Percentiles rank a stretch among this genome's conserved stretches.
phyloP scores from a whole-genome alignment of 2,797 vertebrate species.

The Protonibea diacanthus region DNA sequence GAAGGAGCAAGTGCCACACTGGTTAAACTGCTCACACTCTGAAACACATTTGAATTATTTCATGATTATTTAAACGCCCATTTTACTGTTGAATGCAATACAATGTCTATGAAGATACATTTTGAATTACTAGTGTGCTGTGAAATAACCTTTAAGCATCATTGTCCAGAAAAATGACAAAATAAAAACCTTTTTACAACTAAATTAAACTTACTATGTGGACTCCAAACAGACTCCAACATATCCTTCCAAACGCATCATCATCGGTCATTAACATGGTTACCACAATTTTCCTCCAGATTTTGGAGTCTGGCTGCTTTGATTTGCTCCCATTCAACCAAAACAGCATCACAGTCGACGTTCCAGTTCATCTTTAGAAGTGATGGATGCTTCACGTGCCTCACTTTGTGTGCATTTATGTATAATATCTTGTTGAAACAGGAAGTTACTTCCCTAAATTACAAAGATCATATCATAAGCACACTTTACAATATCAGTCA shows the following conservation, averaged over 20 bases:
- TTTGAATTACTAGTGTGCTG: neutral
- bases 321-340: slow-evolving; percentile 2
- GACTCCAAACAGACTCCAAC: too few relatives aligned
- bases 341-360: neutral
- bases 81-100: neutral
- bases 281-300: neutral
- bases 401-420: neutral
- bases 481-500: neutral
- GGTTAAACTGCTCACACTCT: slow-evolving; percentile 94
- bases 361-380: neutral
- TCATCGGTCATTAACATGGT: neutral
- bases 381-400: neutral
- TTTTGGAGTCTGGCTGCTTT: neutral
- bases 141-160: neutral
- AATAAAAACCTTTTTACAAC: too few relatives aligned
- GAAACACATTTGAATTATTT: neutral
- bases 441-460: neutral
- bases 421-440: too few relatives aligned
- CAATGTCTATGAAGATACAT: neutral
- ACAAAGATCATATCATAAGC: too few relatives aligned
- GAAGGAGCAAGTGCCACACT: slow-evolving; percentile 95
- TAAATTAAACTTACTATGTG: too few relatives aligned
- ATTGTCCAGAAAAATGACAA: too few relatives aligned
- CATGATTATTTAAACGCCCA: neutral
- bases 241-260: neutral